These are phyloP conservation scores for Elmis aenea DNA, from an alignment of 2,888 invertebrate genomes.

Conservation along the genomic window DNA sequence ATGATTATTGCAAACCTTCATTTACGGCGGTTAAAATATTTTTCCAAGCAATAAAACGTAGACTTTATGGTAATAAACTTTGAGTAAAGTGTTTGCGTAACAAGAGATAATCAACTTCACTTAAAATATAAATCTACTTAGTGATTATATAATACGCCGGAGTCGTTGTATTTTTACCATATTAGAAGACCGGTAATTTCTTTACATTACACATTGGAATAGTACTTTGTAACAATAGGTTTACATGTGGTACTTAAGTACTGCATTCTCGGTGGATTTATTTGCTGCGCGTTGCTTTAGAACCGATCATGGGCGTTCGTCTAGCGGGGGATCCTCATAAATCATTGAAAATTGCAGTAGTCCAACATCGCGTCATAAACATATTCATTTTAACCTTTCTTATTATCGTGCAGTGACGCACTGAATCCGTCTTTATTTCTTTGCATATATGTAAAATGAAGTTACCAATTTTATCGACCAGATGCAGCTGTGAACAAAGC, in stretches of 20 bases:
- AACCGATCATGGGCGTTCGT: constrained; percentile 20
- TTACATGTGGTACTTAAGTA: constrained; percentile 21
- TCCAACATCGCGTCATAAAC: constrained; percentile 20
- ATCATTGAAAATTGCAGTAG: constrained; percentile 27
- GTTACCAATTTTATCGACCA: constrained; percentile 13
- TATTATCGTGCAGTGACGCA: too few species aligned
- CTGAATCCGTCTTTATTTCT: constrained; percentile 10
- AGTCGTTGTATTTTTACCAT: too few species aligned
- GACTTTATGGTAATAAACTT: too few species aligned
- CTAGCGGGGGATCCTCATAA: constrained; percentile 24
- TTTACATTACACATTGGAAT: too few species aligned
- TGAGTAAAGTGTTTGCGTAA: too few species aligned
- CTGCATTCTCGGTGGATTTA: constrained; percentile 21
- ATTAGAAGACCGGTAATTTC: too few species aligned
- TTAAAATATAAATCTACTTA: too few species aligned
- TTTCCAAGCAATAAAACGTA: too few species aligned
- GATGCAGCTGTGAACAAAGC: constrained; percentile 11
- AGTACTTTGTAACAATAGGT: constrained; percentile 23
- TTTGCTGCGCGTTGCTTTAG: constrained; percentile 17
- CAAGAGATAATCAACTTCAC: too few species aligned
- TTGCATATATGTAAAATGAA: constrained; percentile 7
- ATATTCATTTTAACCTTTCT: constrained; percentile 14
- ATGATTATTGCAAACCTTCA: too few species aligned
- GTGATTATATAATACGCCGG: too few species aligned
- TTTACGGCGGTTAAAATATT: too few species aligned